Base-by-base conservation (phyloP, 2,113 vertebrate species). In the Calidris pygmaea region DNA sequence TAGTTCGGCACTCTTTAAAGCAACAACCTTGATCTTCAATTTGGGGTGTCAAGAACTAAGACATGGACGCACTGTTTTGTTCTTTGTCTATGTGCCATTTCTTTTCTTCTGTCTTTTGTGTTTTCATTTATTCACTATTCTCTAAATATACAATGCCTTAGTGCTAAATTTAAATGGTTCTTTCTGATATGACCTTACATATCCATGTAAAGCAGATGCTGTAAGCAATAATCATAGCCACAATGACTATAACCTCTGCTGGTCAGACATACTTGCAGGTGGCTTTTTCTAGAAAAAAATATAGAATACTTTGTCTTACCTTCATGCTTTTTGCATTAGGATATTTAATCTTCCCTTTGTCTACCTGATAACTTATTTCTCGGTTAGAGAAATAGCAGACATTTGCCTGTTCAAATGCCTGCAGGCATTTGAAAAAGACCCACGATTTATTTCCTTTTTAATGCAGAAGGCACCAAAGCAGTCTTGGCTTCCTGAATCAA, bases 241-340 rank as follows among this genome's bases (percentile, higher is more conserved):
- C 2, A 3, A 10, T 6, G 14, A 48, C 5, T 32, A 34, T 37
- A 74, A 71, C 27, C 32, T 72, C 21, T 47, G 14, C 37, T 67
- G n/a, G 27, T 35, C 26, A 73, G 32, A 43, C 6, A 45, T 19
- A 59, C 23, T 59, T 43, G 8, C 6, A 55, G 52, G 15, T 67
- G 50, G 3, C 7, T 87, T 80, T 66, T 92, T 71, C 39, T 63
- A 32, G 41, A 55, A 73, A 73, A 20, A 2, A 21, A 6, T 32
- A 7, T 22, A 63, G 39, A 90, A 45, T 41, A 47, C 12, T 74
- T 75, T 68, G 23, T 84, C 20, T 72, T 82, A 9, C 30, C 23
- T 81, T 81, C 34, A 48, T 68, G 70, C 11, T 81, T 93, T 97
- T 88, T 94, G 19, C 58, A 37, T 95, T 71, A 81, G 14, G 60